Conservation (phyloP, 2,888 invertebrate species). For the Cheilosia vulpina region DNA sequence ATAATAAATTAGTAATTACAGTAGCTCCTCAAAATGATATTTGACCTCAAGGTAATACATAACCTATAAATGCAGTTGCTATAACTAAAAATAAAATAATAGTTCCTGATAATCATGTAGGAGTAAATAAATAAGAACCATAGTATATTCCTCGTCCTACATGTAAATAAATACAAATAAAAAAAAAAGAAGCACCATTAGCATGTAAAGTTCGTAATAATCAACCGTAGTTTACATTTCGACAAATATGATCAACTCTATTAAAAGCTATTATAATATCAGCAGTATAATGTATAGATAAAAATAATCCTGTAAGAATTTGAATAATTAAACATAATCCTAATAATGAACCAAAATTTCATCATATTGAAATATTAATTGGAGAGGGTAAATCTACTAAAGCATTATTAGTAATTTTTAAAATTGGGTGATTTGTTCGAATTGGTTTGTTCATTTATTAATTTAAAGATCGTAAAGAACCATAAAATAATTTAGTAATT, state of each 20-base stretch:
- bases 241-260: constrained; percentile 88
- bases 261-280: constrained; percentile 87
- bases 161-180: constrained; percentile 88
- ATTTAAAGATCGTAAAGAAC: constrained; percentile 84
- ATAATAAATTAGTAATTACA: constrained; percentile 90
- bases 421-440: constrained; percentile 84
- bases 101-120: constrained; percentile 87
- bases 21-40: constrained; percentile 93
- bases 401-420: constrained; percentile 86
- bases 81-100: constrained; percentile 88
- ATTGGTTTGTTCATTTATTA: constrained; percentile 85
- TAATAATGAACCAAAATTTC: constrained; percentile 89
- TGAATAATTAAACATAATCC: constrained; percentile 87
- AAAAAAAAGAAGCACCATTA: constrained; percentile 90
- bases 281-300: constrained; percentile 88
- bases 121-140: constrained; percentile 84
- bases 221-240: constrained; percentile 89
- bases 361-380: constrained; percentile 86
- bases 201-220: constrained; percentile 87
- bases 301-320: constrained; percentile 88
- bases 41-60: constrained; percentile 91
- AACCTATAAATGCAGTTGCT: constrained; percentile 90
- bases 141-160: constrained; percentile 88
- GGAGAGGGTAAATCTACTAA: constrained; percentile 86
- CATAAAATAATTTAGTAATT: constrained; percentile 85